Evolutionary conservation across 1,140 invertebrate species (phyloP).

Genomic region (Adoxophyes honmai): DNA sequence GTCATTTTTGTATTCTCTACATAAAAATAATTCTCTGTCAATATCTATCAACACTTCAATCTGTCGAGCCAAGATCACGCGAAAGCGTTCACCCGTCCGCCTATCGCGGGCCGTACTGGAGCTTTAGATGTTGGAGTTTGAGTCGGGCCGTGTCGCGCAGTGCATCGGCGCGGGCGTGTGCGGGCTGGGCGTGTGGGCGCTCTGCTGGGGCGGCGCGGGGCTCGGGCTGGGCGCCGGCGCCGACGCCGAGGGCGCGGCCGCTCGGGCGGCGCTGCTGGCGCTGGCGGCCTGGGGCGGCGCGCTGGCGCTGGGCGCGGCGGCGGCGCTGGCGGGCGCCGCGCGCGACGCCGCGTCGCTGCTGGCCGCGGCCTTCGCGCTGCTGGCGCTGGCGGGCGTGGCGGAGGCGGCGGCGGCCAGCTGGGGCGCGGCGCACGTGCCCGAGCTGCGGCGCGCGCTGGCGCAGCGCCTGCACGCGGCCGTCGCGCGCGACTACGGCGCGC

Average conservation of each 20-base stretch:
- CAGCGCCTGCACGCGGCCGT: conserved; percentile 47
- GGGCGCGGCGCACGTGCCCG: conserved; percentile 50
- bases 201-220: conserved; percentile 48
- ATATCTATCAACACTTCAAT: too few species aligned
- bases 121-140: too few species aligned
- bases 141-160: conserved; percentile 24
- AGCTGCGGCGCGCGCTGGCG: conserved; percentile 40
- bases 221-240: background rate
- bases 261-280: conserved; percentile 48
- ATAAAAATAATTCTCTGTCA: too few species aligned
- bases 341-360: conserved; percentile 47
- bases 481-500: conserved; percentile 44
- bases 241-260: conserved; percentile 34
- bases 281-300: conserved; percentile 47
- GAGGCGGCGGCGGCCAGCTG: conserved; percentile 57
- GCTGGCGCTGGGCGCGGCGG: conserved; percentile 41
- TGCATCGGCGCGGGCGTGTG: conserved; percentile 43
- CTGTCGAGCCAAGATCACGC: too few species aligned
- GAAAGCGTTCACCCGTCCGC: too few species aligned
- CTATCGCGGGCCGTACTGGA: too few species aligned
- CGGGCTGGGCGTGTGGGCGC: conserved; percentile 47
- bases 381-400: conserved; percentile 47
- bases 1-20: too few species aligned
- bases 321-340: conserved; percentile 40
- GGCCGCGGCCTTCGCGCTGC: conserved; percentile 45